Base-by-base conservation (phyloP, 2,797 vertebrate genomes). In the Dendrocincla fuliginosa region DNA sequence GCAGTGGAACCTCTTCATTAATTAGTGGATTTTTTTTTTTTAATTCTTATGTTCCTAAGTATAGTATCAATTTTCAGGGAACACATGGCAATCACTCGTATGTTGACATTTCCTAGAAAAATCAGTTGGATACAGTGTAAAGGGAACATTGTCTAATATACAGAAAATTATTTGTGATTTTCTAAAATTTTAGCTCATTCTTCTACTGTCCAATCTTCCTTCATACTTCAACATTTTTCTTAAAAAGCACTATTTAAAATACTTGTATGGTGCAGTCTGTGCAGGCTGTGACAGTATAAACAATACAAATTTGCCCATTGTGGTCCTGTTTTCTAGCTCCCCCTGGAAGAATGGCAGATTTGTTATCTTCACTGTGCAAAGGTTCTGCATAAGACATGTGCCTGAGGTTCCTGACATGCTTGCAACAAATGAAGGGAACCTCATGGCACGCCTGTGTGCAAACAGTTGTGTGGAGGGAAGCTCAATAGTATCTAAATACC, bases 1-100 rank as follows among this genome's bases (percentile, higher is more conserved):
- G 96, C 97, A 97, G 95, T 96, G 95, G 95, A 96, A 95, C 87
- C 71, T 97, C 92, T 97, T 98, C 95, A 98, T 97, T 98, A 98
- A 98, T 98, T 98, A 97, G 96, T 84, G 59, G 97, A 84, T 84
- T 93, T 90, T 84, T 55, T 90, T 83, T 56, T 91, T 69, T 50
- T 9, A 74, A 84, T 84, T 93, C 53, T 89, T 85, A 11, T 89
- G 71, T 91, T 97, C 81, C 95, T 94, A 97, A 95, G 91, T 94
- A 97, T 96, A 97, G 94, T n/a, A 91, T 92, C 87, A 94, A 79
- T 94, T 90, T 94, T 95, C 78, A 87, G 89, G 78, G 90, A 97
- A 91, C 93, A 96, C 94, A 96, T 96, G 91, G 91, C 93, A 94
- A 92, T 96, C 94, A 90, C 24, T 92, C 63, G 16, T 84, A 91